Percentiles rank a stretch among this genome's conserved stretches.
phyloP scores from a whole-genome alignment of 2,113 vertebrate species.

The Xerus inauris region DNA sequence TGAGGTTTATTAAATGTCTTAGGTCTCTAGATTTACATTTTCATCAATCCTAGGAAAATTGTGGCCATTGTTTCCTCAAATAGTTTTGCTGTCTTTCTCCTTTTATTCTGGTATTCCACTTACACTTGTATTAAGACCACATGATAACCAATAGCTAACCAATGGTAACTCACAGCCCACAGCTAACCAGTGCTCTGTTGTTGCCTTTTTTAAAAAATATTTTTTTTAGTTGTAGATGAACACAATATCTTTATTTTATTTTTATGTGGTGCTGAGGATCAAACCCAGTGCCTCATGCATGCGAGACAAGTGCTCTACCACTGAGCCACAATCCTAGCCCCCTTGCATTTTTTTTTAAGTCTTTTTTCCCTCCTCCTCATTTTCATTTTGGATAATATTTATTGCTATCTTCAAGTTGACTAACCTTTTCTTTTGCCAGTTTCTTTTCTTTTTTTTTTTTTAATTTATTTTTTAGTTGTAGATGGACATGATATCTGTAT shows the following conservation, averaged over 20 bases:
- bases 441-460: too few relatives aligned
- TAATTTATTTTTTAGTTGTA: too few relatives aligned
- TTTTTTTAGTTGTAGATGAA: too few relatives aligned
- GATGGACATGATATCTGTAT: too few relatives aligned
- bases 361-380: not conserved
- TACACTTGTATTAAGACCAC: not conserved
- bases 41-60: not conserved
- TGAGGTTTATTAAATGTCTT: not conserved
- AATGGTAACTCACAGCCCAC: not conserved
- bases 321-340: too few relatives aligned
- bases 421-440: conserved; percentile 2
- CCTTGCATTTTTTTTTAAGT: not conserved
- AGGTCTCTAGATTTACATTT: conserved; percentile 9
- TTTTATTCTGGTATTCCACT: not conserved
- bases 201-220: not conserved
- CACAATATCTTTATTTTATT: too few relatives aligned
- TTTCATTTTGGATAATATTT: not conserved
- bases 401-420: not conserved
- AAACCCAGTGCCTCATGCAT: too few relatives aligned
- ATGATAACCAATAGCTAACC: not conserved
- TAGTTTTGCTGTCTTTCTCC: not conserved
- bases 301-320: too few relatives aligned
- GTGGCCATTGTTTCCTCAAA: not conserved
- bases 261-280: too few relatives aligned
- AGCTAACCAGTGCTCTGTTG: not conserved